phyloP scores from a whole-genome alignment of 2,797 vertebrate species.

The Spea hammondii region DNA sequence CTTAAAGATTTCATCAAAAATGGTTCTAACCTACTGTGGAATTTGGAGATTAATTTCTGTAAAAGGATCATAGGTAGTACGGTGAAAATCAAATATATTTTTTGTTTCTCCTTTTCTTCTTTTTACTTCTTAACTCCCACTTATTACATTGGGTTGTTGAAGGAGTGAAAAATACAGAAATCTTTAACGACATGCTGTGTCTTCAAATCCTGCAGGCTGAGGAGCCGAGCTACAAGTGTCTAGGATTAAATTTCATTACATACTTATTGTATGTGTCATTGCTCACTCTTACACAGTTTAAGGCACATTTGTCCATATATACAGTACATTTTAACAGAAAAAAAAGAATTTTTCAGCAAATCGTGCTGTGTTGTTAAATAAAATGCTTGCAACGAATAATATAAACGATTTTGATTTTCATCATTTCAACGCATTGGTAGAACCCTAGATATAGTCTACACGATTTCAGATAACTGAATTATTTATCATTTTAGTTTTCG shows the following conservation, averaged over 20 bases:
- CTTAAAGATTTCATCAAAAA: too few species aligned
- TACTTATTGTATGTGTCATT: conserved; percentile 35
- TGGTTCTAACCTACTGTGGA: too few species aligned
- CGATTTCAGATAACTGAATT: conserved; percentile 37
- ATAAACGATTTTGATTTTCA: conserved; percentile 1
- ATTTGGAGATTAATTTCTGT: too few species aligned
- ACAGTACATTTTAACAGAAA: conserved; percentile 13
- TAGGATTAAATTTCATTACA: conserved; percentile 40
- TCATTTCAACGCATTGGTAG: conserved; percentile 12
- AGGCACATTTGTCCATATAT: conserved; percentile 6
- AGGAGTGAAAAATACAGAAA: conserved; percentile 5
- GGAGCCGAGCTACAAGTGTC: conserved; percentile 27
- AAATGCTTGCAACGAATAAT: conserved; percentile 24
- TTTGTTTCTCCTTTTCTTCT: conserved; percentile 1
- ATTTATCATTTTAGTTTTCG: conserved; percentile 35
- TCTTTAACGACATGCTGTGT: conserved; percentile 23
- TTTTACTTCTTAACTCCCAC: conserved; percentile 15
- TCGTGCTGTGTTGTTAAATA: conserved; percentile 25
- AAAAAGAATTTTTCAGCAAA: conserved; percentile 27
- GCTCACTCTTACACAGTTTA: conserved; percentile 12
- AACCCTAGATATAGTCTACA: conserved; percentile 2
- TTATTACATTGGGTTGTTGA: conserved; percentile 9
- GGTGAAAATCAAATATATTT: neutral
- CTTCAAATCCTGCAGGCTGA: neutral
- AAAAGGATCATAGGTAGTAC: neutral